A percentile compares a stretch with the other conserved stretches of the same genome.
Conservation (phyloP, 2,888 invertebrate species). For the Luperina testacea region DNA sequence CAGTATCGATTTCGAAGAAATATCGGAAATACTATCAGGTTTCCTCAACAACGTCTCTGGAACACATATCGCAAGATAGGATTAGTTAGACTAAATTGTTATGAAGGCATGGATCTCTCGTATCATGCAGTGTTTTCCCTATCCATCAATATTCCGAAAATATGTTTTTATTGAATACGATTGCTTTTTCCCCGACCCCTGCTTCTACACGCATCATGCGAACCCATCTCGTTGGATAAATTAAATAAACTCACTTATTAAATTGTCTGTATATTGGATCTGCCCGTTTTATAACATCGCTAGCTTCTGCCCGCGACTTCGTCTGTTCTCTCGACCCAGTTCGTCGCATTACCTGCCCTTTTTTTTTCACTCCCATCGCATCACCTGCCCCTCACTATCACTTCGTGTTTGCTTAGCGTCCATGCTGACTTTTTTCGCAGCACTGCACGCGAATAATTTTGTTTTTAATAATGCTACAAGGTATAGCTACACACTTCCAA, state of each 20-base stretch:
- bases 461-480: too few species aligned
- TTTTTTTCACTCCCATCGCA: neutral
- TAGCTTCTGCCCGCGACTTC: neutral
- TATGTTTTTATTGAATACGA: constrained; percentile 22
- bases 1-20: neutral
- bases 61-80: constrained; percentile 14
- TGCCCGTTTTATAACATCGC: neutral
- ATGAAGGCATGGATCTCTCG: constrained; percentile 14
- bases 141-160: constrained; percentile 7
- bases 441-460: neutral
- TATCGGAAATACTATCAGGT: constrained; percentile 8
- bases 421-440: neutral
- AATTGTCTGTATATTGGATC: neutral
- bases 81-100: constrained; percentile 36
- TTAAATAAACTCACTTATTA: constrained; percentile 27
- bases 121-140: constrained; percentile 8
- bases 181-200: constrained; percentile 9
- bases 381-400: neutral
- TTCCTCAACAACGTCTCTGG: constrained; percentile 8
- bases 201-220: constrained; percentile 3
- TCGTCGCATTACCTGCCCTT: neutral
- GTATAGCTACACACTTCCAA: too few species aligned
- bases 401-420: neutral
- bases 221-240: constrained; percentile 19
- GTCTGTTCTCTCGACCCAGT: neutral